These are phyloP conservation scores for Latrodectus elegans DNA, from an alignment of 2,888 invertebrate genomes.

Conservation along the genomic window DNA sequence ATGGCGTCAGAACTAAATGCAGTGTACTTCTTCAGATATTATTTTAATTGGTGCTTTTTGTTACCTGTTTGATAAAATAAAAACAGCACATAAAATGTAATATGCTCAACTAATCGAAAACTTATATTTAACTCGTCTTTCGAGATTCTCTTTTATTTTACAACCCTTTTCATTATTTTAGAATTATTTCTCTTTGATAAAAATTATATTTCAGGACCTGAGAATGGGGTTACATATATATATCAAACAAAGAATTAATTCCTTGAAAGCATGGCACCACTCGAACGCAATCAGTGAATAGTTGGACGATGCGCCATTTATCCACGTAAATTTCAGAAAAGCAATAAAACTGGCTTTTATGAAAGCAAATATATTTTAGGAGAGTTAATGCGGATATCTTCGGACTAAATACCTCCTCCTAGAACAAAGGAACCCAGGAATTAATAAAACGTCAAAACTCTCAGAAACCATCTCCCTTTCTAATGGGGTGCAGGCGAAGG, in stretches of 20 bases:
- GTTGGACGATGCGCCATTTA: neutral
- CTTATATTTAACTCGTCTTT: too few relatives aligned
- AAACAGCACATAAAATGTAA: too few relatives aligned
- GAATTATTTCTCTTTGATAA: neutral
- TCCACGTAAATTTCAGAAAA: conserved; percentile 12
- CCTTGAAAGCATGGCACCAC: neutral
- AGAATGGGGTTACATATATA: too few relatives aligned
- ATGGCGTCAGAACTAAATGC: too few relatives aligned
- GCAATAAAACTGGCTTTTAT: conserved; percentile 31
- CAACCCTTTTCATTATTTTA: neutral
- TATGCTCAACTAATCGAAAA: too few relatives aligned
- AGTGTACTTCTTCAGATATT: too few relatives aligned
- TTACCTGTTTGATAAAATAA: too few relatives aligned
- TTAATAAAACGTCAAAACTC: conserved; percentile 27
- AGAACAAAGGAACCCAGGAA: conserved; percentile 36
- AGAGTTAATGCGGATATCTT: conserved; percentile 16
- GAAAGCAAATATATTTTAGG: conserved; percentile 10
- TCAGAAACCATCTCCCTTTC: neutral
- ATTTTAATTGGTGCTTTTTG: too few relatives aligned
- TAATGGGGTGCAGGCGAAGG: conserved; percentile 11
- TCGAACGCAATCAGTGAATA: neutral
- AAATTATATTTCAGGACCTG: neutral
- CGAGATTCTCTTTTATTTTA: neutral
- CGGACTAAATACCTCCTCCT: conserved; percentile 31
- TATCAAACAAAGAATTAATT: too few relatives aligned